Percentiles rank a stretch among this genome's conserved stretches.
Evolutionary conservation across 2,113 vertebrate species (phyloP).

Genomic region (Scolopax mira): DNA sequence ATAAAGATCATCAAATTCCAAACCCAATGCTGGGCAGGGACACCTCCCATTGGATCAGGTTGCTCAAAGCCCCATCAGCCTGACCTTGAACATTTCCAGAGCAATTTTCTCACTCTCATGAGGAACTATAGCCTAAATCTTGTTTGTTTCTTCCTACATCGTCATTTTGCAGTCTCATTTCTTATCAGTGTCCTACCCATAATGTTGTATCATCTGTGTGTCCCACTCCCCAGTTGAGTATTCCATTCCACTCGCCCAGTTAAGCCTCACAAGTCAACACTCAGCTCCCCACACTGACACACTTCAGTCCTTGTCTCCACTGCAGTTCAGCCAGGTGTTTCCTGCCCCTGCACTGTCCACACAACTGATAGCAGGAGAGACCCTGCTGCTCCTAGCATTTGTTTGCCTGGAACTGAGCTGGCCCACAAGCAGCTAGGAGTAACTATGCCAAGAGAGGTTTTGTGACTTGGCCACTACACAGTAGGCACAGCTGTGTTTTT

Average conservation of each 20-base stretch:
- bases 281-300: too few species aligned
- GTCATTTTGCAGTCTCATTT: not conserved
- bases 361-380: not conserved
- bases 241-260: not conserved
- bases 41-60: too few species aligned
- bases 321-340: not conserved
- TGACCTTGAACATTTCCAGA: too few species aligned
- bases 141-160: not conserved
- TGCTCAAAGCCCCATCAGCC: too few species aligned
- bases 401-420: not conserved
- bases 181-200: not conserved
- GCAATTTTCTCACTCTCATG: not conserved
- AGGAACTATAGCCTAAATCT: not conserved
- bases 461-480: not conserved
- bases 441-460: not conserved
- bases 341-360: not conserved
- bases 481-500: not conserved
- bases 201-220: fast-evolving
- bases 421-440: not conserved
- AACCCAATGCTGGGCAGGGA: too few species aligned
- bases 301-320: not conserved
- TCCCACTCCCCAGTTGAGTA: fast-evolving
- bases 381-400: not conserved
- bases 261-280: fast-evolving
- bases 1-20: too few species aligned